Evolutionary conservation across 2,888 invertebrate species (phyloP).

Genomic region (Lithophane socia): DNA sequence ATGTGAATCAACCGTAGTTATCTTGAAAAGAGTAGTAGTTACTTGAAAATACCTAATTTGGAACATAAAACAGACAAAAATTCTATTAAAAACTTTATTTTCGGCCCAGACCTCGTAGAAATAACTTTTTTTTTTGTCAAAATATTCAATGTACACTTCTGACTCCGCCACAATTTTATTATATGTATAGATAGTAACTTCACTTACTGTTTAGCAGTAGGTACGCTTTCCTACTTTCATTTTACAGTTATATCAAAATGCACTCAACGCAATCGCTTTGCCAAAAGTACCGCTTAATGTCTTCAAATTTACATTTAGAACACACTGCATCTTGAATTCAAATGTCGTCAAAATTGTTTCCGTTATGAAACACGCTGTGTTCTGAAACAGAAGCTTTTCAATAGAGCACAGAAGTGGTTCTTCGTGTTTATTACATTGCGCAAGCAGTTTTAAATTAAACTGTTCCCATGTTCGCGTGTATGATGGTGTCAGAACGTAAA

Average conservation of each 20-base stretch:
- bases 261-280: slow-evolving; percentile 55
- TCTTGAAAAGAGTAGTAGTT: too few relatives aligned
- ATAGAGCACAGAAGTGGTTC: slow-evolving; percentile 31
- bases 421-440: slow-evolving; percentile 27
- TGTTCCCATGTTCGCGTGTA: not conserved
- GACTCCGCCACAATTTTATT: too few relatives aligned
- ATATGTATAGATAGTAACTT: slow-evolving; percentile 8
- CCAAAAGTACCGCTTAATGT: slow-evolving; percentile 66
- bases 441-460: slow-evolving; percentile 20
- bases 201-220: slow-evolving; percentile 13
- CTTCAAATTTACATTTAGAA: slow-evolving; percentile 78
- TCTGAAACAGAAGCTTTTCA: slow-evolving; percentile 41
- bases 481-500: not conserved
- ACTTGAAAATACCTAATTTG: too few relatives aligned
- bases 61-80: too few relatives aligned
- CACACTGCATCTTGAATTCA: slow-evolving; percentile 70
- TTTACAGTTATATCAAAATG: slow-evolving; percentile 63
- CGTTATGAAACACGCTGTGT: slow-evolving; percentile 45
- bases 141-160: too few relatives aligned
- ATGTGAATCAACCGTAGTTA: too few relatives aligned
- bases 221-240: slow-evolving; percentile 52
- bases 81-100: too few relatives aligned
- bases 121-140: too few relatives aligned
- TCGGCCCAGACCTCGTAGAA: too few relatives aligned
- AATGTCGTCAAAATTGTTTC: slow-evolving; percentile 66